Percentiles rank a stretch among this genome's conserved stretches.
These are phyloP conservation scores for Halocynthia roretzi DNA, from an alignment of 23 tunicate genomes.

Conservation along the genomic window DNA sequence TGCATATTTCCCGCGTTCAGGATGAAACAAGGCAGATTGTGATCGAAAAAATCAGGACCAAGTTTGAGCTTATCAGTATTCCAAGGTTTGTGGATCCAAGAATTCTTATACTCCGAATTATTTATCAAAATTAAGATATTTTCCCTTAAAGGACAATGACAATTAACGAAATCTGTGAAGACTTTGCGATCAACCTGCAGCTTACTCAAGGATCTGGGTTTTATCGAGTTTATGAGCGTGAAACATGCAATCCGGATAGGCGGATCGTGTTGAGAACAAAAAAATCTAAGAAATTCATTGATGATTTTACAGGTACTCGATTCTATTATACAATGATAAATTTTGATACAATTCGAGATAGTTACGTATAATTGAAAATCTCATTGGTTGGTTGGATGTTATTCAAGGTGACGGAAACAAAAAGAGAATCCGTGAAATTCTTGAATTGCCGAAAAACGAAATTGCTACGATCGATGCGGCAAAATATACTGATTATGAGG, in stretches of 20 bases:
- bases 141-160: slow-evolving; percentile 46
- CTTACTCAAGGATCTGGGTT: slow-evolving; percentile 81
- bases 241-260: slow-evolving; percentile 80
- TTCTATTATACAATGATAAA: not conserved
- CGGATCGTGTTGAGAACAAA: slow-evolving; percentile 61
- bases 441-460: slow-evolving; percentile 58
- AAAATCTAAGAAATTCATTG: slow-evolving; percentile 47
- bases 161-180: slow-evolving; percentile 77
- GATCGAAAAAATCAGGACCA: slow-evolving; percentile 58
- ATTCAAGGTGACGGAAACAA: slow-evolving; percentile 38
- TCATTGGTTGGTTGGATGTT: not conserved
- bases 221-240: slow-evolving; percentile 67
- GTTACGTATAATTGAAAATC: not conserved
- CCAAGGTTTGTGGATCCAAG: slow-evolving; percentile 39
- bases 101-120: not conserved
- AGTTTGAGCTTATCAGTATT: slow-evolving; percentile 63
- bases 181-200: slow-evolving; percentile 64
- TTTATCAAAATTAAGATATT: not conserved
- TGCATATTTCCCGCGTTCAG: slow-evolving; percentile 48
- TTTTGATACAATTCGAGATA: not conserved
- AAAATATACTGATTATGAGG: slow-evolving; percentile 48
- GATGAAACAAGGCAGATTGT: slow-evolving; percentile 58
- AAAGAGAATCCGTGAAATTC: slow-evolving; percentile 36
- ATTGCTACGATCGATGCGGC: slow-evolving; percentile 48
- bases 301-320: slow-evolving; percentile 66